phyloP scores from a whole-genome alignment of 2,797 vertebrate species.

The Choloepus didactylus region DNA sequence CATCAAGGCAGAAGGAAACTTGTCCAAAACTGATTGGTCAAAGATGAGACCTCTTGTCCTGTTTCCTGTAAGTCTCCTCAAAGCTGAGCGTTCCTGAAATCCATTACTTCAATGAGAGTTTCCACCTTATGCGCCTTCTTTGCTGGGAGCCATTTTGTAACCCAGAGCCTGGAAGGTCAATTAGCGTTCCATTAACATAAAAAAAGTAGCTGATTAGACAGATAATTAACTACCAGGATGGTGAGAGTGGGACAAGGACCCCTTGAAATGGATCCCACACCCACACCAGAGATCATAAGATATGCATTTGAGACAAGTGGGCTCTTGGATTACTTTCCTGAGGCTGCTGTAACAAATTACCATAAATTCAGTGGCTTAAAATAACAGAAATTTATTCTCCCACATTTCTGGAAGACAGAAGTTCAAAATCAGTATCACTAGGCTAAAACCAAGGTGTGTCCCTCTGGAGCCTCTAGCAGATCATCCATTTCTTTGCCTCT shows the following conservation, averaged over 20 bases:
- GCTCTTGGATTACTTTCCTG: neutral
- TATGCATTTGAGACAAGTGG: neutral
- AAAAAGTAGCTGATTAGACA: neutral
- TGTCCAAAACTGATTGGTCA: no score
- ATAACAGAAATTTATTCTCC: neutral
- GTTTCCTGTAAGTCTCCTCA: no score
- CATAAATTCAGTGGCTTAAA: neutral
- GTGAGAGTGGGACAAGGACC: neutral
- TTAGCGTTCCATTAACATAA: neutral
- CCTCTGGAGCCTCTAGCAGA: neutral
- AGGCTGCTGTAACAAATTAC: neutral
- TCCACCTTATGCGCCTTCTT: no score
- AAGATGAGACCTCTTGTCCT: no score
- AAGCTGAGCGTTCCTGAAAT: no score
- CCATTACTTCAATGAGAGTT: no score
- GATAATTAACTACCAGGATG: neutral
- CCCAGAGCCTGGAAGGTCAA: no score
- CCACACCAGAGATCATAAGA: neutral
- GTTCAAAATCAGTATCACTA: neutral
- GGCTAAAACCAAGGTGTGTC: neutral
- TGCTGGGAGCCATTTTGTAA: no score
- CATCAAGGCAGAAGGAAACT: no score
- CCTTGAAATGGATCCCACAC: neutral
- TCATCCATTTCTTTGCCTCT: neutral
- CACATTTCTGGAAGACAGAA: neutral